A percentile compares a stretch with the other conserved stretches of the same genome.
Conservation (phyloP, 2,797 vertebrate species). For the Fringilla coelebs region DNA sequence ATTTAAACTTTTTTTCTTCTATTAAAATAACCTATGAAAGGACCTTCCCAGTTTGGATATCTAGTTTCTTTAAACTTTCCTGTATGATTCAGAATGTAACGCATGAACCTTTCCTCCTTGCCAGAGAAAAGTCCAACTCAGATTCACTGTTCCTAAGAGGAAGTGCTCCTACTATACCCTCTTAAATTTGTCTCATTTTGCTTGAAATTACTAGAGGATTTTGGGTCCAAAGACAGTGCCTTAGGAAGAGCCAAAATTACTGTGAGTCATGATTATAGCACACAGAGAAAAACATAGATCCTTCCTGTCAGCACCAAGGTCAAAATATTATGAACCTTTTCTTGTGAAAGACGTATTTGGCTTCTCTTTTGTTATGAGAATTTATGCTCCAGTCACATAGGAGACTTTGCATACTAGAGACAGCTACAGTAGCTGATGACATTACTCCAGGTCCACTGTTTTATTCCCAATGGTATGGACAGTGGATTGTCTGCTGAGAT, state of each 20-base stretch:
- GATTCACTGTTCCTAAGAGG: neutral
- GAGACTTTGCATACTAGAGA: neutral
- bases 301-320: neutral
- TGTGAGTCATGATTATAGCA: neutral
- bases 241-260: neutral
- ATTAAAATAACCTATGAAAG: neutral
- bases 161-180: neutral
- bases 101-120: neutral
- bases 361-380: neutral
- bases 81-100: neutral
- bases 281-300: neutral
- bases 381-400: neutral
- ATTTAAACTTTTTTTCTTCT: neutral
- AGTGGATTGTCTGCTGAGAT: neutral
- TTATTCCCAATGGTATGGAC: neutral
- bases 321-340: neutral
- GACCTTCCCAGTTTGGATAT: neutral
- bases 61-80: neutral
- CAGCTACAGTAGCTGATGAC: neutral
- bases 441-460: neutral
- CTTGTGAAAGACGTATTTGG: neutral
- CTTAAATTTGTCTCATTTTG: neutral
- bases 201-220: neutral
- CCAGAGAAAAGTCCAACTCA: neutral
- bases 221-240: neutral